These are phyloP conservation scores for Drusus annulatus DNA, from an alignment of 1,140 invertebrate species.

Conservation along the genomic window DNA sequence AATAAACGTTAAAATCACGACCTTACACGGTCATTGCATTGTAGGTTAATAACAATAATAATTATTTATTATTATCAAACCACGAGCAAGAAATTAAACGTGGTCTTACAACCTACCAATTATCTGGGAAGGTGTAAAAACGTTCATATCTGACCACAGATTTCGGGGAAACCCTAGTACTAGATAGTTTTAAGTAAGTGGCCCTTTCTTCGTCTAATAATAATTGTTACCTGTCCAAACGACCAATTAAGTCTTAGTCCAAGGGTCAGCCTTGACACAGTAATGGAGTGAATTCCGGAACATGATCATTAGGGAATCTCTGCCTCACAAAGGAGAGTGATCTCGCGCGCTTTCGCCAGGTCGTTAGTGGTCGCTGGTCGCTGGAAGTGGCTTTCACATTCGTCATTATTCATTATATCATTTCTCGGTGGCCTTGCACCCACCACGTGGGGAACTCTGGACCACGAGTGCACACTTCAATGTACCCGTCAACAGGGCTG, in stretches of 20 bases:
- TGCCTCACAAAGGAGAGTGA: constrained; percentile 19
- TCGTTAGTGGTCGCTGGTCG: not conserved
- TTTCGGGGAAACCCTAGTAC: not conserved
- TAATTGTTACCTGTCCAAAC: not conserved
- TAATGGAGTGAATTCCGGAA: constrained; percentile 9
- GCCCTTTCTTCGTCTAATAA: constrained; percentile 2
- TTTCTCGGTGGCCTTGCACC: constrained; percentile 16
- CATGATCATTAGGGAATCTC: constrained; percentile 24
- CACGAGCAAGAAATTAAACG: not conserved
- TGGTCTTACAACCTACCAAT: not conserved
- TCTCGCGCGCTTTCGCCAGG: constrained; percentile 33
- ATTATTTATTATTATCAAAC: not conserved
- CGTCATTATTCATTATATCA: constrained; percentile 37
- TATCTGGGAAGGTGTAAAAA: not conserved
- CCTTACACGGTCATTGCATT: constrained; percentile 11
- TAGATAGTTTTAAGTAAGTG: not conserved
- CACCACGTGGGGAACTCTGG: constrained; percentile 1
- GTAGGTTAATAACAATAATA: constrained; percentile 7
- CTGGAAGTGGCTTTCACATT: constrained; percentile 20
- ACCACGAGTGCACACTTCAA: not conserved
- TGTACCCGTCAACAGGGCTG: constrained; percentile 4
- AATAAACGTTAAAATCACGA: constrained; percentile 9
- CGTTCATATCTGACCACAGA: not conserved
- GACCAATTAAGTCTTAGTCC: constrained; percentile 8
- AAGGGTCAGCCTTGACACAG: constrained; percentile 28